Evolutionary conservation across 2,113 vertebrate species (phyloP).

Genomic region (Columba livia): DNA sequence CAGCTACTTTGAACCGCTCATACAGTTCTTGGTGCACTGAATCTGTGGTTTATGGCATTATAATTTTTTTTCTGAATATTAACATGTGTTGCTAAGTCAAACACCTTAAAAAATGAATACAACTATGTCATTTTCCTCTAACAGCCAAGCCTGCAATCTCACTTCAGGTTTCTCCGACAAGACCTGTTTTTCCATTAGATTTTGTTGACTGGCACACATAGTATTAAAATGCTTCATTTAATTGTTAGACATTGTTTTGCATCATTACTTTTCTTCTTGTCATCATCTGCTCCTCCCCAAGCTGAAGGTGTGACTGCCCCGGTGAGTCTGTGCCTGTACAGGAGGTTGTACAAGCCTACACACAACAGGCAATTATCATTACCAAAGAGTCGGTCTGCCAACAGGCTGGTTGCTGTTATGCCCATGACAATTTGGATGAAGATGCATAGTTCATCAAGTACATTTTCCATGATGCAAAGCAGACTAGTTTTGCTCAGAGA

Average conservation of each 20-base stretch:
- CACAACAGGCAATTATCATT: background rate
- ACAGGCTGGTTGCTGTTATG: background rate
- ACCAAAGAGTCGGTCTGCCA: background rate
- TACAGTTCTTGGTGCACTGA: background rate
- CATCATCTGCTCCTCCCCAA: background rate
- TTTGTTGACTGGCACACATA: background rate
- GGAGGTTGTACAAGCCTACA: background rate
- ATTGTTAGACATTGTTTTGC: background rate
- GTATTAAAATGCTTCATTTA: background rate
- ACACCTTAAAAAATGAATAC: background rate
- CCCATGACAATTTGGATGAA: background rate
- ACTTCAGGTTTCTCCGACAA: background rate
- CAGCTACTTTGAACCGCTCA: background rate
- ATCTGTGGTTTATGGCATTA: background rate
- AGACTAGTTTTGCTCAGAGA: background rate
- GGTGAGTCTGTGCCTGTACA: background rate
- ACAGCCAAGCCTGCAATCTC: background rate
- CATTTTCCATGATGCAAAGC: background rate
- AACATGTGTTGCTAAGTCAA: background rate
- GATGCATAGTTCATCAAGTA: background rate
- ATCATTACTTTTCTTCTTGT: background rate
- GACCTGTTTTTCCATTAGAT: background rate
- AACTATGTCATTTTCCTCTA: background rate
- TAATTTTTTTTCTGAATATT: background rate
- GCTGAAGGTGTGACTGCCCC: background rate